These are phyloP conservation scores for Willowsia nigromaculata DNA, from an alignment of 2,888 invertebrate genomes.

Conservation along the genomic window DNA sequence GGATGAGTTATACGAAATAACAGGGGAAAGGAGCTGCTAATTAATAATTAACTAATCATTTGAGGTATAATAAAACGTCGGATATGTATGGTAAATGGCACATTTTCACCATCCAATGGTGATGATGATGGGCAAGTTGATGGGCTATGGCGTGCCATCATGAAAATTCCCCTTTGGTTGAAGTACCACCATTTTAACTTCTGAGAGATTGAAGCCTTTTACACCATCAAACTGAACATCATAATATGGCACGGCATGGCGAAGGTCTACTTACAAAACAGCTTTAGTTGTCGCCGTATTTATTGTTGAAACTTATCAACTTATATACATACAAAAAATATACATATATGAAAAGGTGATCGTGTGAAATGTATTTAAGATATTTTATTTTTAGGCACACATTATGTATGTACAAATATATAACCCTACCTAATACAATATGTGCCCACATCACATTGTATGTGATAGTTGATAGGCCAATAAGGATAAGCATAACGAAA, in stretches of 20 bases:
- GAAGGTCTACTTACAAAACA: not conserved
- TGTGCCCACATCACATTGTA: not conserved
- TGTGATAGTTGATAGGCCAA: slow-evolving; percentile 43
- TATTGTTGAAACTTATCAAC: slow-evolving; percentile 3
- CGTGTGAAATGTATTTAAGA: too few species aligned
- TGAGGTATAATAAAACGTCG: slow-evolving; percentile 59
- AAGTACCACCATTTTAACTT: slow-evolving; percentile 25
- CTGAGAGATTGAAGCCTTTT: slow-evolving; percentile 3
- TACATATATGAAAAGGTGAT: not conserved
- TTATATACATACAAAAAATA: not conserved
- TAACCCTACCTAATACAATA: not conserved
- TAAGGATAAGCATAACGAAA: slow-evolving; percentile 51
- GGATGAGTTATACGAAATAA: slow-evolving; percentile 8
- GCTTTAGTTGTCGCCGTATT: not conserved
- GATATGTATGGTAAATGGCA: slow-evolving; percentile 43
- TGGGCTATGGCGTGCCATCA: slow-evolving; percentile 53
- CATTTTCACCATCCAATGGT: slow-evolving; percentile 49
- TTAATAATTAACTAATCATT: slow-evolving; percentile 69
- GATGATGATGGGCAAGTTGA: slow-evolving; percentile 59
- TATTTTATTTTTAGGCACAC: too few species aligned
- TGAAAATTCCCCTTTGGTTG: slow-evolving; percentile 26
- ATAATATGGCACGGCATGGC: not conserved
- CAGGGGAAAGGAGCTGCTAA: slow-evolving; percentile 33
- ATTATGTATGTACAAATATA: not conserved
- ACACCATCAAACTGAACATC: too few species aligned